Conservation (phyloP, 1,140 invertebrate genomes). For the Leptestheria dahalacensis region DNA sequence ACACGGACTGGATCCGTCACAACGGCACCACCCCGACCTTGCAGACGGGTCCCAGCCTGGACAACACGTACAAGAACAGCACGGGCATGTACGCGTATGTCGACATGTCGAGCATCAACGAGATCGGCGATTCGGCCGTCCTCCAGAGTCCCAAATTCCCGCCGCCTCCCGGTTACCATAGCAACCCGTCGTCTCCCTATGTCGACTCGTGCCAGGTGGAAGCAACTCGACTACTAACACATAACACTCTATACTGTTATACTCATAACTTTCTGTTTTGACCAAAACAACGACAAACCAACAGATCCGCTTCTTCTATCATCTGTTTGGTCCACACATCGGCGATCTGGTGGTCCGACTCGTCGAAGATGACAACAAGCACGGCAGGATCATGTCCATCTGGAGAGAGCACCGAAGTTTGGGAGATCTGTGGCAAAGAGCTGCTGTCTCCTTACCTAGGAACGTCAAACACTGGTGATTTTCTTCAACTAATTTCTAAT, state of each 20-base stretch:
- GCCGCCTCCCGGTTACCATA: conserved; percentile 60
- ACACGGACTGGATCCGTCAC: conserved; percentile 44
- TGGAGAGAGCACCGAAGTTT: conserved; percentile 57
- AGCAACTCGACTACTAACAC: no score
- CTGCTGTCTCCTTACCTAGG: conserved; percentile 45
- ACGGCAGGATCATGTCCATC: conserved; percentile 36
- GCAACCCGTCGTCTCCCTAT: conserved; percentile 50
- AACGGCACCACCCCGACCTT: conserved; percentile 51
- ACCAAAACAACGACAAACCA: no score
- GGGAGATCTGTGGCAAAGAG: conserved; percentile 55
- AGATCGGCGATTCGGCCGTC: conserved; percentile 45
- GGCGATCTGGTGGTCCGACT: conserved; percentile 55
- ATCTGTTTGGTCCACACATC: conserved; percentile 59
- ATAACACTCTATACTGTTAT: no score
- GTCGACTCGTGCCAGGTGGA: conserved; percentile 69
- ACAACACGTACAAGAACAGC: conserved; percentile 52
- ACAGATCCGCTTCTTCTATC: conserved; percentile 64
- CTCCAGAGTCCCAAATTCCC: conserved; percentile 63
- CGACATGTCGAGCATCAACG: conserved; percentile 40
- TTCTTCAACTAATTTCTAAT: neutral
- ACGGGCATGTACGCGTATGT: conserved; percentile 50
- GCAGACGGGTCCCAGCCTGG: conserved; percentile 52
- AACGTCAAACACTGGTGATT: conserved; percentile 50
- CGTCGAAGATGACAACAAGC: conserved; percentile 41
- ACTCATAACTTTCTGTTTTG: no score